A percentile compares a stretch with the other conserved stretches of the same genome.
Conservation (phyloP, 2,113 vertebrate genomes). For the Scomber scombrus region DNA sequence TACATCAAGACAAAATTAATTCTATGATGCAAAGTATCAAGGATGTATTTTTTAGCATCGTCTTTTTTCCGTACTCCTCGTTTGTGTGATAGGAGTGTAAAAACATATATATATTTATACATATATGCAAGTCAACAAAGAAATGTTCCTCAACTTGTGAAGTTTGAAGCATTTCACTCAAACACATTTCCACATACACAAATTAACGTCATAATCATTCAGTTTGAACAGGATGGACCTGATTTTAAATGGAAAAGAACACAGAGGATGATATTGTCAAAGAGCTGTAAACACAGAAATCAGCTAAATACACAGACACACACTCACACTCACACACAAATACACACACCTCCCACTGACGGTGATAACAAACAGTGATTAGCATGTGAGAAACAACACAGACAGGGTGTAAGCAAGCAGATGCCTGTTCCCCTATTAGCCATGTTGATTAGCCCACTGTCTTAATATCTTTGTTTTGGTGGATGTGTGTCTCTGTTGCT, state of each 20-base stretch:
- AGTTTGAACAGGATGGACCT: constrained; percentile 35
- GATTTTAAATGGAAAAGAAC: constrained; percentile 48
- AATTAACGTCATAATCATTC: constrained; percentile 3
- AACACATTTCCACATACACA: not conserved
- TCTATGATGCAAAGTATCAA: not conserved
- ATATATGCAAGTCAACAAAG: not conserved
- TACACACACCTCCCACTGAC: constrained; percentile 73
- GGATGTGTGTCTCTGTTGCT: constrained; percentile 63
- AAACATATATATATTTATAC: not conserved
- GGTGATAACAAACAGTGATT: constrained; percentile 84
- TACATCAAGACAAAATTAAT: not conserved
- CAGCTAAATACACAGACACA: constrained; percentile 52
- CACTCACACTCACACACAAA: constrained; percentile 54
- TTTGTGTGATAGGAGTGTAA: not conserved
- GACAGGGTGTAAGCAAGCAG: constrained; percentile 78
- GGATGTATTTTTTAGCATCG: not conserved
- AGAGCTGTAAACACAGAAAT: constrained; percentile 57
- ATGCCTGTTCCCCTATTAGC: constrained; percentile 79
- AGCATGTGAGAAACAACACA: constrained; percentile 84
- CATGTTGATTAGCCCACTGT: constrained; percentile 76
- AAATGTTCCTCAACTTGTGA: not conserved
- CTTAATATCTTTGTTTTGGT: constrained; percentile 85
- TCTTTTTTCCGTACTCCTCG: not conserved
- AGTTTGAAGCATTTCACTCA: constrained; percentile 22
- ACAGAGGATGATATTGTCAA: constrained; percentile 62